A percentile compares a stretch with the other conserved stretches of the same genome.
phyloP scores from a whole-genome alignment of 2,113 vertebrate species.

The Gasterosteus nipponicus region DNA sequence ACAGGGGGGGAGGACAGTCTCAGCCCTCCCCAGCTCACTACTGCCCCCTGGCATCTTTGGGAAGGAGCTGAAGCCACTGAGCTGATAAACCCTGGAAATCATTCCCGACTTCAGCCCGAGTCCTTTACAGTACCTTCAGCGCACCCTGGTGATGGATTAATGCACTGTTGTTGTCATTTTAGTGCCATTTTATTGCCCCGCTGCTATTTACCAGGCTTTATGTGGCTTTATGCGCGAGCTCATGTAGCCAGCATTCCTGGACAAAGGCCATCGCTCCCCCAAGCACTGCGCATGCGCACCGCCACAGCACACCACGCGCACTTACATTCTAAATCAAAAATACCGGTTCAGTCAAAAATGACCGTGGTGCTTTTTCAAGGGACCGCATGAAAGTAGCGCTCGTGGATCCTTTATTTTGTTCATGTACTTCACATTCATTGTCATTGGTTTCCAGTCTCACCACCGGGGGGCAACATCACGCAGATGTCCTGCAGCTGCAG shows the following conservation, averaged over 20 bases:
- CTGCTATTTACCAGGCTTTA: conserved; percentile 82
- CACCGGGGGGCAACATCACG: conserved; percentile 72
- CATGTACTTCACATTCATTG: conserved; percentile 44
- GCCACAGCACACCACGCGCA: background rate
- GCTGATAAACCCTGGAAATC: conserved; percentile 78
- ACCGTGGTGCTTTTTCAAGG: conserved; percentile 58
- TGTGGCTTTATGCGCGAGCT: conserved; percentile 74
- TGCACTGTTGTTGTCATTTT: conserved; percentile 82
- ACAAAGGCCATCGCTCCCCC: conserved; percentile 59
- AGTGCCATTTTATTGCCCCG: conserved; percentile 79
- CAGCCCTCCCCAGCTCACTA: conserved; percentile 51
- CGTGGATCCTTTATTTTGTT: conserved; percentile 60
- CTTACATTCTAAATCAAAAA: conserved; percentile 62
- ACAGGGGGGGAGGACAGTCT: conserved; percentile 17
- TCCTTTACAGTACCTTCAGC: conserved; percentile 80
- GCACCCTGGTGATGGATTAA: conserved; percentile 83
- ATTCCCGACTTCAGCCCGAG: conserved; percentile 70
- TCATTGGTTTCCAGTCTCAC: conserved; percentile 24
- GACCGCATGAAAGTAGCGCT: conserved; percentile 53
- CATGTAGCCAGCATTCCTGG: conserved; percentile 51
- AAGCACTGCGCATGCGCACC: conserved; percentile 58
- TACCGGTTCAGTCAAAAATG: conserved; percentile 59
- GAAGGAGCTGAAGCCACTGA: conserved; percentile 60
- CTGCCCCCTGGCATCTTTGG: conserved; percentile 73
- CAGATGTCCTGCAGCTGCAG: conserved; percentile 36